Evolutionary conservation across 2,888 invertebrate species (phyloP).

Genomic region (Drosophila affinis): DNA sequence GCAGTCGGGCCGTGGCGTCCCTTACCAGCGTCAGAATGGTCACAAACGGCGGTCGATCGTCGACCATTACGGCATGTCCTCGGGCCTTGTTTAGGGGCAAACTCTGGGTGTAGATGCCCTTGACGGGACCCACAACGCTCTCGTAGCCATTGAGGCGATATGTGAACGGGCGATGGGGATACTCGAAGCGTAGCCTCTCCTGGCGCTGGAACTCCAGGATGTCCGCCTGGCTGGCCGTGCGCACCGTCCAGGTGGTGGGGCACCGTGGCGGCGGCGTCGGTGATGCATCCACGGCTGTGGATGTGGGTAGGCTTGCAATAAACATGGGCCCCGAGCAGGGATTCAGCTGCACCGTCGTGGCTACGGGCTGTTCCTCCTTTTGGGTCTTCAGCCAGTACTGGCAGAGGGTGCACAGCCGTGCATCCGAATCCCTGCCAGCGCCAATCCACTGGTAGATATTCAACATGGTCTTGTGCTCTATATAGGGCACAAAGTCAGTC

Average conservation of each 20-base stretch:
- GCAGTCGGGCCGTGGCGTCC: conserved; percentile 95
- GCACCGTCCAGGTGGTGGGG: conserved; percentile 92
- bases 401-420: conserved; percentile 89
- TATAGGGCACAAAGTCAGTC: conserved; percentile 94
- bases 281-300: conserved; percentile 23
- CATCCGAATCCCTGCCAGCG: conserved; percentile 94
- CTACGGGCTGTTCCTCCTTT: conserved; percentile 68
- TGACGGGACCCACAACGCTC: conserved; percentile 92
- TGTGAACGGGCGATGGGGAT: conserved; percentile 96
- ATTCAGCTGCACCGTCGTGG: conserved; percentile 8
- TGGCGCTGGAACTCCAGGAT: conserved; percentile 90
- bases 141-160: conserved; percentile 94
- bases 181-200: conserved; percentile 92
- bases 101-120: conserved; percentile 90
- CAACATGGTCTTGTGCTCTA: conserved; percentile 90
- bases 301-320: conserved; percentile 13
- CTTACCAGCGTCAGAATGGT: conserved; percentile 95
- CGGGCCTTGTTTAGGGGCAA: conserved; percentile 87
- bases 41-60: conserved; percentile 94
- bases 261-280: conserved; percentile 86
- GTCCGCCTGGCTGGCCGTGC: conserved; percentile 91
- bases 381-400: conserved; percentile 90
- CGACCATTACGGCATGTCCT: conserved; percentile 92
- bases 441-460: conserved; percentile 93
- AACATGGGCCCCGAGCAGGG: conserved; percentile 20